Conservation (phyloP, 2,888 invertebrate genomes). For the Phyto melanocephala region DNA sequence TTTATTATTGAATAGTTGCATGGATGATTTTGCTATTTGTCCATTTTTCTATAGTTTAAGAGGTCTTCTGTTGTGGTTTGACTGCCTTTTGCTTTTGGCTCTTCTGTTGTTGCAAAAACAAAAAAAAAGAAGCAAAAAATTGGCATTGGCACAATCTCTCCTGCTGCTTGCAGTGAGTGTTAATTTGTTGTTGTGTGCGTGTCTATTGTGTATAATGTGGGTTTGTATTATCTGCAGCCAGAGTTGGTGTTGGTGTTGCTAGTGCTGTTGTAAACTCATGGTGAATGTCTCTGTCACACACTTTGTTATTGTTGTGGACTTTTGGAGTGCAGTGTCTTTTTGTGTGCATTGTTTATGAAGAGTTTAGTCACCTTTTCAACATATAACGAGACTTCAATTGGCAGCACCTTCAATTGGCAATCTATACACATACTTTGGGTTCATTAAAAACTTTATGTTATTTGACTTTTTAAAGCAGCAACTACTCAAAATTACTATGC, state of each 20-base stretch:
- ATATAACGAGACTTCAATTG: slow-evolving; percentile 31
- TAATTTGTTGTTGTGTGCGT: neutral
- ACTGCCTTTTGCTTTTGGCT: slow-evolving; percentile 45
- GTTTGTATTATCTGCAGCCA: slow-evolving; percentile 57
- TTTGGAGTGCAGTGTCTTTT: neutral
- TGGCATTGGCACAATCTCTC: slow-evolving; percentile 56
- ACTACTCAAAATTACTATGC: slow-evolving; percentile 38
- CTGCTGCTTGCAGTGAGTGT: neutral
- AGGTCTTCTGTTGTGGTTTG: slow-evolving; percentile 62
- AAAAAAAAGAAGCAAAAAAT: neutral
- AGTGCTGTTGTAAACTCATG: slow-evolving; percentile 27
- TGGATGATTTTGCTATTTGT: slow-evolving; percentile 8
- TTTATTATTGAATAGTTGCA: too few relatives aligned
- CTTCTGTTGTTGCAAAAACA: neutral
- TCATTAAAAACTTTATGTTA: neutral
- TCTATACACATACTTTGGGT: neutral
- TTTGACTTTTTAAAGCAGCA: neutral
- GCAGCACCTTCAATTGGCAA: slow-evolving; percentile 62
- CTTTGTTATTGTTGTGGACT: slow-evolving; percentile 1
- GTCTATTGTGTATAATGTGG: slow-evolving; percentile 48
- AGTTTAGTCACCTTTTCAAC: slow-evolving; percentile 58
- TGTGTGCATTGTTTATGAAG: slow-evolving; percentile 4
- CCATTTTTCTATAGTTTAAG: slow-evolving; percentile 58
- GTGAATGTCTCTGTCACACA: slow-evolving; percentile 58
- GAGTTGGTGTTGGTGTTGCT: neutral